Conservation (phyloP, 2,113 vertebrate genomes). For the Xyliphius kryptos region DNA sequence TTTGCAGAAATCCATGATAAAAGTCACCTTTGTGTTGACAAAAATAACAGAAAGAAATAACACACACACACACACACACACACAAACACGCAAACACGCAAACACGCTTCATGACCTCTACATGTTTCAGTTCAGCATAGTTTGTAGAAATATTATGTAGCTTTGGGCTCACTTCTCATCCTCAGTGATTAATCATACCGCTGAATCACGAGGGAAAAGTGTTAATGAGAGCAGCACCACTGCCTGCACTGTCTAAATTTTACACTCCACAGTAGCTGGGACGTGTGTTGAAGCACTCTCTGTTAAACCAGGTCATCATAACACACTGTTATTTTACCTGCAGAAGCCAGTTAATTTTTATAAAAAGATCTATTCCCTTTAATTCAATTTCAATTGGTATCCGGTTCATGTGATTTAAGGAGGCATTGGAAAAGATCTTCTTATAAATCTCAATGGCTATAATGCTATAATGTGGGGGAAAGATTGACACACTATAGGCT, state of each 20-base stretch:
- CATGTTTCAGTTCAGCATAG: slow-evolving; percentile 1
- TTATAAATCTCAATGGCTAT: no score
- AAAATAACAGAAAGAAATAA: no score
- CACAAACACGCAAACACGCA: not conserved
- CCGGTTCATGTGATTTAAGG: no score
- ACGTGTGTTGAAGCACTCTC: not conserved
- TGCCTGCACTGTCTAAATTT: slow-evolving; percentile 9
- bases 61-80: no score
- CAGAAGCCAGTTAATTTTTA: no score
- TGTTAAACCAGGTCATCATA: slow-evolving; percentile 17
- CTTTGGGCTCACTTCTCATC: slow-evolving; percentile 1
- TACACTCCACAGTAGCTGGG: slow-evolving; percentile 24
- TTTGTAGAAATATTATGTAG: not conserved
- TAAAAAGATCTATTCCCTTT: no score
- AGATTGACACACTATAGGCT: slow-evolving; percentile 29
- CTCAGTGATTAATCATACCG: slow-evolving; percentile 24
- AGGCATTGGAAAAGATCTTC: no score
- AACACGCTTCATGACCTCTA: slow-evolving; percentile 4
- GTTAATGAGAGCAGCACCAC: slow-evolving; percentile 29
- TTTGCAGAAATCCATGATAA: no score
- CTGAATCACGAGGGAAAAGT: slow-evolving; percentile 28
- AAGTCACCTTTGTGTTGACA: no score
- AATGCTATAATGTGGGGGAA: no score
- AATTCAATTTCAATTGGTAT: no score
- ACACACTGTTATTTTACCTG: no score